Base-by-base conservation (phyloP, 2,888 invertebrate genomes). In the Lordiphosa fenestrarum region DNA sequence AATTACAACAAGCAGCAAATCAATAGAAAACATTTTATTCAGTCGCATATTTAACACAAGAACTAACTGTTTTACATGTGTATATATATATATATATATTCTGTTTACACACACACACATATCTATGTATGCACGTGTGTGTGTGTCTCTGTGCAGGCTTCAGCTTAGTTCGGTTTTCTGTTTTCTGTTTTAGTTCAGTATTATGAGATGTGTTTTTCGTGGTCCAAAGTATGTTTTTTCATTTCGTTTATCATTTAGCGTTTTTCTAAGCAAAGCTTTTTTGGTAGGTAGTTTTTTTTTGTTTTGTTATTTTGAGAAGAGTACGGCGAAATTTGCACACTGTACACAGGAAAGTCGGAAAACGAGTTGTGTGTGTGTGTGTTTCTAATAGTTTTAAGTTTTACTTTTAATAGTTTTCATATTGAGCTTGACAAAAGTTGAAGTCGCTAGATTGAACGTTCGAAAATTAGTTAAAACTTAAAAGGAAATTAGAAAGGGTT, bases 1-100 rank as follows among this genome's bases (percentile, higher is more conserved):
- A 76, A 71, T 68, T 80, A 80, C 74, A 80, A 74, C 76, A 83
- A 83, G 80, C 83, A 80, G 80, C 83, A 80, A 80, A 83, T 71
- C 54, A 83, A 77, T 75, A 68, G 6, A 77, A 67, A 69, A 68
- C 57, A 50, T 73, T 67, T 69, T 71, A 68, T 69, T 82, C 83
- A 84, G 78, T 84, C 80, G 80, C 73, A 80, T 64, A 71, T 74
- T 81, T 60, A 71, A 69, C 64, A 64, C 56, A 77, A 69, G 66
- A 61, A 64, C 54, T 74, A 53, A 53, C 52, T 48, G 47, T 67
- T 42, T 50, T 15, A 15, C 15, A 15, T 15, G 15, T 15, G 15
- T 15, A 19, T 36, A 25, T 56, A 39, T 57, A 53, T 66, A 52
- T 53, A 42, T 66, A 51, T 50, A 38, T 63, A 53, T 42, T 37